Evolutionary conservation across 2,113 vertebrate species (phyloP).

Genomic region (Cryptomyrus ogoouensis): DNA sequence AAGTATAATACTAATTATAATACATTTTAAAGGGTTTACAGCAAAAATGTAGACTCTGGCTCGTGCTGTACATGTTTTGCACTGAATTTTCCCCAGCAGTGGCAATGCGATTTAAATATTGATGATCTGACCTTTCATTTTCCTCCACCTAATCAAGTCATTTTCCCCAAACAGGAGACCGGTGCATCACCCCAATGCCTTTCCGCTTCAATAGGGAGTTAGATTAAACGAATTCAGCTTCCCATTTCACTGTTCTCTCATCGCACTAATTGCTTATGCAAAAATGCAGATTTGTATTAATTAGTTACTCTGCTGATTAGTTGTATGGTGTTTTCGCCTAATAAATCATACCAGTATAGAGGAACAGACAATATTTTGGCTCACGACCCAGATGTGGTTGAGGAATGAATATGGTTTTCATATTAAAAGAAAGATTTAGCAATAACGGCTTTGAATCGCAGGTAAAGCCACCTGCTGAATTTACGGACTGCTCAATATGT

Average conservation of each 20-base stretch:
- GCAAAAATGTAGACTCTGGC: neutral
- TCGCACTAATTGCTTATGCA: conserved; percentile 87
- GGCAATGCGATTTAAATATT: conserved; percentile 76
- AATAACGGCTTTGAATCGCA: conserved; percentile 65
- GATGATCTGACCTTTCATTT: conserved; percentile 78
- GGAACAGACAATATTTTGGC: conserved; percentile 68
- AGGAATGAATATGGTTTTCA: conserved; percentile 64
- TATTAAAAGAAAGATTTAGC: conserved; percentile 72
- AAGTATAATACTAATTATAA: neutral
- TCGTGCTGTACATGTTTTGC: neutral
- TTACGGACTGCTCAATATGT: neutral
- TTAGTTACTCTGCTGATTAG: conserved; percentile 87
- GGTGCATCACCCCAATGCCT: conserved; percentile 66
- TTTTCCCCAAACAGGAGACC: conserved; percentile 64
- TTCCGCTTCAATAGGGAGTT: conserved; percentile 70
- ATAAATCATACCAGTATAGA: conserved; percentile 71
- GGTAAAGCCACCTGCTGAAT: conserved; percentile 73
- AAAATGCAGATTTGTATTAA: conserved; percentile 93
- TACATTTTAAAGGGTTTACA: neutral
- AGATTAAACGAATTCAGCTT: conserved; percentile 78
- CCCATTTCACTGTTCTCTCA: conserved; percentile 69
- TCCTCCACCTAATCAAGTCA: conserved; percentile 71
- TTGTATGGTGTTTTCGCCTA: conserved; percentile 78
- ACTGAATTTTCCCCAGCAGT: conserved; percentile 45
- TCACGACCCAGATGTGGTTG: conserved; percentile 65